These are phyloP conservation scores for Venustoraphidia nigricollis DNA, from an alignment of 2,888 invertebrate genomes.

Conservation along the genomic window DNA sequence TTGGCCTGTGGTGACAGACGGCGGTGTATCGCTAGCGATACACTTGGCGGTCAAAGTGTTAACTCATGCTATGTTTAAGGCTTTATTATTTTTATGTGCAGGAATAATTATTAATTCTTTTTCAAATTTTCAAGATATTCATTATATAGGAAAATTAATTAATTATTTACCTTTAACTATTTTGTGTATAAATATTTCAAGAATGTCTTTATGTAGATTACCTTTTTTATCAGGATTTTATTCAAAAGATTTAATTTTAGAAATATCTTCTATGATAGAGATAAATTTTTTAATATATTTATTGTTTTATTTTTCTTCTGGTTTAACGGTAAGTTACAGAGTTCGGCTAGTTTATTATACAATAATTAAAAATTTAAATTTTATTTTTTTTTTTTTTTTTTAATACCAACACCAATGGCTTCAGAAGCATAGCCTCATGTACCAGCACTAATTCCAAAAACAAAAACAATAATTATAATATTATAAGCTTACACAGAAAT, in stretches of 20 bases:
- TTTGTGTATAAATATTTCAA: constrained; percentile 38
- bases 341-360: constrained; percentile 36
- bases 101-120: constrained; percentile 52
- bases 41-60: too few relatives aligned
- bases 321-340: constrained; percentile 36
- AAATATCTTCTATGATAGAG: constrained; percentile 33
- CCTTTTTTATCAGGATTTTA: constrained; percentile 51
- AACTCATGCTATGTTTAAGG: constrained; percentile 62
- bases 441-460: too few relatives aligned
- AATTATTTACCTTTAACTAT: constrained; percentile 34
- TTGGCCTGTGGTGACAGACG: too few relatives aligned
- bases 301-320: constrained; percentile 38
- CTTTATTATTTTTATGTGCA: constrained; percentile 56
- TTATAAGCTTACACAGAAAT: too few relatives aligned
- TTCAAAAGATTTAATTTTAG: constrained; percentile 47
- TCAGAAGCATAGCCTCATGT: too few relatives aligned
- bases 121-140: constrained; percentile 50
- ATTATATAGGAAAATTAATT: constrained; percentile 36
- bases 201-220: constrained; percentile 44
- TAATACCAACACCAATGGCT: too few relatives aligned
- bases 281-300: constrained; percentile 37
- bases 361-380: constrained; percentile 30
- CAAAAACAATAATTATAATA: too few relatives aligned
- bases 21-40: too few relatives aligned
- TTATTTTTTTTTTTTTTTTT: too few relatives aligned